Evolutionary conservation across 2,113 vertebrate species (phyloP), one percentile per base, ranked within the genome.

Genomic region (Odocoileus hemionus): DNA sequence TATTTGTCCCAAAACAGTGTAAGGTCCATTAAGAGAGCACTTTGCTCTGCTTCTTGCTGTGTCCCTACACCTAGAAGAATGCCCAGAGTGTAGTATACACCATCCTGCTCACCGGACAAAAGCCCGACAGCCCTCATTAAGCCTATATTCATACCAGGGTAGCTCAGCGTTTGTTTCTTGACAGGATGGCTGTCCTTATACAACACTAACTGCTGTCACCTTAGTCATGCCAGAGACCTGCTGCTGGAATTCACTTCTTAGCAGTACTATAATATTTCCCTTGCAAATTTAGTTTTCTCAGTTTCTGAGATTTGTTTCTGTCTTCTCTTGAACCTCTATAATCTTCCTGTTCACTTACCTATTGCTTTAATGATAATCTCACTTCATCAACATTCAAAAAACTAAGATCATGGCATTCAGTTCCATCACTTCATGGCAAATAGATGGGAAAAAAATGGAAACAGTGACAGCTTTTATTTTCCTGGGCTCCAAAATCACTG

Each of bases 41-140:
- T 54, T 76, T 82, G 15, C 39, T 82, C 2, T 39, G 16, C 25
- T 89, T 60, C 78, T 74, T 3, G 6, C 43, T 60, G 0, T 54
- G 6, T 9, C 25, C 19, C 26, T 28, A 1, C 50, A 12, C 19
- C 33, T 36, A 54, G 11, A 89, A 45, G 50, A 43, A 28, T 11
- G 11, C 6, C 10, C 3, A 17, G 39, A 57, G 33, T 43, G 0
- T 23, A 54, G 83, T 16, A 7, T 6, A 2, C 7, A 0, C 7
- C 70, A 30, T 80, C 57, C 45, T 61, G 19, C 17, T 86, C 36
- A 47, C 17, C 67, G 67, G 9, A 12, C 10, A 57, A 23, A 61
- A 55, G 47, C 19, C 58, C 45, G 43, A 1, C 19, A 54, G 2
- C 54, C 25, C 33, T 89, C 30, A 14, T 47, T 30, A 54, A 86